Evolutionary conservation across 1,140 invertebrate species (phyloP), one percentile per base, ranked within the genome.

Genomic region (Drosophila aff.): DNA sequence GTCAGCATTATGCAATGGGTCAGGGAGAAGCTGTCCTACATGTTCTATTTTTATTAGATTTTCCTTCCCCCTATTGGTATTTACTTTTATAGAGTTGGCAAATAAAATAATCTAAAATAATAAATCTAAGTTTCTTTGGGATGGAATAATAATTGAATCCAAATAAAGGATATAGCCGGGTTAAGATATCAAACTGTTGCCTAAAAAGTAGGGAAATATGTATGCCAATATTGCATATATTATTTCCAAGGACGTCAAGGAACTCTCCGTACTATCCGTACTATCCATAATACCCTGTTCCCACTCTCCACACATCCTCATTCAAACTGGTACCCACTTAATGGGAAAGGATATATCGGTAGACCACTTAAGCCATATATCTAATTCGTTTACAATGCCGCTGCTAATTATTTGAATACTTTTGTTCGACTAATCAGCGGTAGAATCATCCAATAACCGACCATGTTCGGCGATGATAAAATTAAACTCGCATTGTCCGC

Each of bases 1-100:
- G 26, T 18, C 7, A 6, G 44, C 13, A 41, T 86, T 7, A 3
- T 64, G 0, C 60, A 82, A 13, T 86, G 83, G 83, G 36, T 86
- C 0, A 82, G 66, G 36, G 66, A 79, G 9, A 87, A 87, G 26
- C 50, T 86, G 13, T 76, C 79, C n/a, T 82, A 73, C 15, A n/a
- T 78, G 16, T 78, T 78, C 31, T 77, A 76, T 26, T 77, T 78
- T 60, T 78, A 78, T 66, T 77, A 76, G 46, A 36, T 38, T 58
- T n/a, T 40, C 6, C 16, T 58, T n/a, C 33, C 6, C 16, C 13
- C 38, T 44, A 16, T 57, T 0, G 10, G 8, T 40, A 13, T 15
- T 46, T 2, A 13, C 28, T 28, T 57, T 28, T 21, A 33, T 26
- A n/a, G 13, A 18, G 18, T 66, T 41, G 11, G 15, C 23, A 40